phyloP scores from a whole-genome alignment of 2,888 invertebrate species.

The Nomada fucata region DNA sequence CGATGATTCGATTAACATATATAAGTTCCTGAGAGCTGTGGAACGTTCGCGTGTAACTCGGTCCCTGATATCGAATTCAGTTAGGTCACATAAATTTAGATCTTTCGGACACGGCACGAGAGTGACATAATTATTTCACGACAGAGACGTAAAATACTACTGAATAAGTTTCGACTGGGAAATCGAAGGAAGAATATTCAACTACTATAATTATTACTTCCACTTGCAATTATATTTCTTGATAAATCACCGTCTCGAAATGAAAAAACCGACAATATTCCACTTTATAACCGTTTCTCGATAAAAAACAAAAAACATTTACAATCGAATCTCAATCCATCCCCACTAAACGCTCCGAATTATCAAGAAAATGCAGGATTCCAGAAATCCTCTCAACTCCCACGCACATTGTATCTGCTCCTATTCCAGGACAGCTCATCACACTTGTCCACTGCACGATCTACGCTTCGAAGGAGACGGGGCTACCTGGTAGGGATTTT shows the following conservation, averaged over 20 bases:
- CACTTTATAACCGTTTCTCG: too few relatives aligned
- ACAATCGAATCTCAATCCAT: not conserved
- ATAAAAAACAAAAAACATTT: too few relatives aligned
- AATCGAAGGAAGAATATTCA: not conserved
- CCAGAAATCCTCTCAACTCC: constrained; percentile 10
- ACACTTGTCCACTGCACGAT: not conserved
- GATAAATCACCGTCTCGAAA: too few relatives aligned
- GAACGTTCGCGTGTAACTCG: not conserved
- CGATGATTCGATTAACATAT: too few relatives aligned
- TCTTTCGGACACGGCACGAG: not conserved
- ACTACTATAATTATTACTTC: not conserved
- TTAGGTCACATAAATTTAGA: constrained; percentile 16
- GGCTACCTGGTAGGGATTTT: constrained; percentile 51
- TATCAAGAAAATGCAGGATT: constrained; percentile 6
- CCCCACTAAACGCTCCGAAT: not conserved
- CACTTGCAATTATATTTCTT: not conserved
- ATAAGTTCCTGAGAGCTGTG: not conserved
- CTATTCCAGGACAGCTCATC: constrained; percentile 6
- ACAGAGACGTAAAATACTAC: not conserved
- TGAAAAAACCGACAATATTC: too few relatives aligned
- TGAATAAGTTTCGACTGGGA: not conserved
- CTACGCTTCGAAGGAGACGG: not conserved
- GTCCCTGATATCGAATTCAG: not conserved
- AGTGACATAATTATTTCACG: constrained; percentile 3
- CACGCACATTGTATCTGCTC: not conserved